Conservation (phyloP, 2,888 invertebrate species). For the Cecidostiba fungosa region DNA sequence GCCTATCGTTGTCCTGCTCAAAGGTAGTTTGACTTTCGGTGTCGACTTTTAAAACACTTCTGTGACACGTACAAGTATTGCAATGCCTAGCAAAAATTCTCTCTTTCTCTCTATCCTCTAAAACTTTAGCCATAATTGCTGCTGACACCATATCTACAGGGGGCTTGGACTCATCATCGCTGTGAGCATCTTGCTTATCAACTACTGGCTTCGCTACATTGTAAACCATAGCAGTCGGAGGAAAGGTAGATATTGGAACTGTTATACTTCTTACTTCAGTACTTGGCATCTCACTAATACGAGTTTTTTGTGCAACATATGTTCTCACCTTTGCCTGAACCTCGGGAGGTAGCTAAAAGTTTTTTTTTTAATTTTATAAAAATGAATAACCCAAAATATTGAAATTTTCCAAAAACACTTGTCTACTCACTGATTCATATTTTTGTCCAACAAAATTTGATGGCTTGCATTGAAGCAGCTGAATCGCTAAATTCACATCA, state of each 20-base stretch:
- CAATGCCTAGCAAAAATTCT: conserved; percentile 90
- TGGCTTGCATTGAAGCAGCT: conserved; percentile 96
- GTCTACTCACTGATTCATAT: conserved; percentile 89
- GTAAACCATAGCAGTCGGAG: conserved; percentile 92
- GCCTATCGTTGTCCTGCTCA: conserved; percentile 38
- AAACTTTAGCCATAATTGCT: conserved; percentile 94
- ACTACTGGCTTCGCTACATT: conserved; percentile 76
- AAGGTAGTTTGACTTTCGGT: conserved; percentile 74
- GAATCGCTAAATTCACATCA: conserved; percentile 96
- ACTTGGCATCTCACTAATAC: conserved; percentile 80
- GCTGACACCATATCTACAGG: conserved; percentile 91
- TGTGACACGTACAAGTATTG: conserved; percentile 88
- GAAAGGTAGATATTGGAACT: conserved; percentile 90
- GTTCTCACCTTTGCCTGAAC: conserved; percentile 94
- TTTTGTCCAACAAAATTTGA: conserved; percentile 96
- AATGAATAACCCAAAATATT: background rate
- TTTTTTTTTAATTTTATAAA: conserved; percentile 63
- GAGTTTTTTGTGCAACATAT: conserved; percentile 86
- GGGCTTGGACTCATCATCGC: conserved; percentile 82
- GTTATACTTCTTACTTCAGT: conserved; percentile 85
- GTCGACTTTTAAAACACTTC: conserved; percentile 75
- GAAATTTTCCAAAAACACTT: background rate
- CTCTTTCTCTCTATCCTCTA: conserved; percentile 93
- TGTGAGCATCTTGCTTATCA: conserved; percentile 80
- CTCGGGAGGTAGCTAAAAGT: conserved; percentile 91